Evolutionary conservation across 2,113 vertebrate species (phyloP).

Genomic region (Phaethornis superciliosus): DNA sequence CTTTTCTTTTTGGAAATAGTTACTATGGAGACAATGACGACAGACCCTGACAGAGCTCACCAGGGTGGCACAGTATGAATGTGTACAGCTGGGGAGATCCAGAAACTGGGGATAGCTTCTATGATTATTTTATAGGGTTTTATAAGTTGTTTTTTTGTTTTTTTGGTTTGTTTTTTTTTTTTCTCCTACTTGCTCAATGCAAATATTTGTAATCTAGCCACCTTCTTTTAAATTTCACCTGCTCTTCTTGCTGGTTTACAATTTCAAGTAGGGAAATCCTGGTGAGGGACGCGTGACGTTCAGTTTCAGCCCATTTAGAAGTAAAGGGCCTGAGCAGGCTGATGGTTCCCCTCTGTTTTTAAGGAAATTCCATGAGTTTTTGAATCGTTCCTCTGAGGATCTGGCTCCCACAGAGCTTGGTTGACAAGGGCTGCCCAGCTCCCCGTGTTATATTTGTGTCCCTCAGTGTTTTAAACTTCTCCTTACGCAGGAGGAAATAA

Average conservation of each 20-base stretch:
- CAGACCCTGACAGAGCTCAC: not conserved
- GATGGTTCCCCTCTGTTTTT: not conserved
- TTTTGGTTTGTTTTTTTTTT: no score
- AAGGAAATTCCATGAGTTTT: not conserved
- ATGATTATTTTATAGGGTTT: not conserved
- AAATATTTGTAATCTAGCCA: no score
- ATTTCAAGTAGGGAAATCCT: not conserved
- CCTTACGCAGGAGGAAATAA: no score
- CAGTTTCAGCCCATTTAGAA: not conserved
- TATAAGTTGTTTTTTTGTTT: no score
- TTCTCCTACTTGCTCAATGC: accelerated
- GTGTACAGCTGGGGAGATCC: not conserved
- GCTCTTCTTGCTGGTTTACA: not conserved
- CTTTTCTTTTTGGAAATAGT: constrained; percentile 34
- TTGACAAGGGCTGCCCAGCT: accelerated
- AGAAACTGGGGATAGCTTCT: not conserved
- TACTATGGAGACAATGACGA: constrained; percentile 34
- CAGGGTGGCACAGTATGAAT: not conserved
- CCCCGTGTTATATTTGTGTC: accelerated
- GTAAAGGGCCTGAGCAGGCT: not conserved
- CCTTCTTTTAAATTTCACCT: not conserved
- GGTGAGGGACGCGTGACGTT: accelerated
- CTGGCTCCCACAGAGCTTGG: accelerated
- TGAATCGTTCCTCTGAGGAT: accelerated
- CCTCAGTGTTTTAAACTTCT: accelerated